phyloP scores from a whole-genome alignment of 2,888 invertebrate genomes.

The Tetragnatha montana region DNA sequence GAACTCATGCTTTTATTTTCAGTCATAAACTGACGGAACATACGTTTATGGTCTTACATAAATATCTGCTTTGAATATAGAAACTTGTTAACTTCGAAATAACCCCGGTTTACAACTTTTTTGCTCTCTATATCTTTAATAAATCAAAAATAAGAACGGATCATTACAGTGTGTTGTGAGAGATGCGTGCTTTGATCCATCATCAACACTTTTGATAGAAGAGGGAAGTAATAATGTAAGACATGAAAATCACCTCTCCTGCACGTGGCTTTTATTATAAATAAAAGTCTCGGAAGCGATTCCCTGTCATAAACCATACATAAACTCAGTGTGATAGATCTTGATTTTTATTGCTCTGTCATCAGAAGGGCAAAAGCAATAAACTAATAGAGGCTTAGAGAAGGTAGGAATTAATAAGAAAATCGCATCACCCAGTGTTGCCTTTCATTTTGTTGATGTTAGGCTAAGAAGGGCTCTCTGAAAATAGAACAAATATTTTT shows the following conservation, averaged over 20 bases:
- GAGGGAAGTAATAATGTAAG: neutral
- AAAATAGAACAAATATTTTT: neutral
- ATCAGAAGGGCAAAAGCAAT: constrained; percentile 30
- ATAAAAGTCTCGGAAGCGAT: constrained; percentile 12
- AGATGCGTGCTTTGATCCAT: neutral
- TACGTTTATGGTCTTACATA: too few species aligned
- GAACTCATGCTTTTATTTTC: too few species aligned
- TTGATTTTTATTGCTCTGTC: constrained; percentile 27
- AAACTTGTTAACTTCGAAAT: too few species aligned
- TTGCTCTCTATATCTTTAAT: too few species aligned
- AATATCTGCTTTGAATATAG: too few species aligned
- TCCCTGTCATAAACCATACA: constrained; percentile 10
- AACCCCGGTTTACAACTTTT: too few species aligned
- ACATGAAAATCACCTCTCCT: constrained; percentile 8
- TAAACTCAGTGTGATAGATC: constrained; percentile 8
- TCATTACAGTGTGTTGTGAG: neutral
- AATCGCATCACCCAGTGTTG: constrained; percentile 1
- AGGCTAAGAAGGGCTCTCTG: neutral
- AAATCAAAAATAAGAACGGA: neutral
- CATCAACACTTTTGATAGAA: constrained; percentile 19
- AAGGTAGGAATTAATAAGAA: constrained; percentile 17
- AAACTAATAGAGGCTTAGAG: constrained; percentile 18
- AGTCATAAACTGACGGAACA: too few species aligned
- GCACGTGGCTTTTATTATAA: constrained; percentile 40
- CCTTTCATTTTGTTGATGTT: neutral